These are phyloP conservation scores for Scaptomyza hsui DNA, from an alignment of 1,140 invertebrate species.

Conservation along the genomic window DNA sequence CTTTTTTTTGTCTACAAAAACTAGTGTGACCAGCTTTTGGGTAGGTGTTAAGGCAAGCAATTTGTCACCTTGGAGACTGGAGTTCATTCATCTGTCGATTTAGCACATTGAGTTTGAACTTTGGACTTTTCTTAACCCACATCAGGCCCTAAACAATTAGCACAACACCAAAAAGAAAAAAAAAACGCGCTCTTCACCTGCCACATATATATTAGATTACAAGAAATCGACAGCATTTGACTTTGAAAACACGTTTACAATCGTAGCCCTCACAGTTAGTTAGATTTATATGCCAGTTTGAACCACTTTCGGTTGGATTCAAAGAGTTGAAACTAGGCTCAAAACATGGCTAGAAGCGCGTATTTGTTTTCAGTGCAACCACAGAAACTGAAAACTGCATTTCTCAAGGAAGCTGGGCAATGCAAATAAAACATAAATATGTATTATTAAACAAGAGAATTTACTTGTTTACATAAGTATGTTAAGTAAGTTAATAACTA, in stretches of 20 bases:
- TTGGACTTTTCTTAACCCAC: neutral
- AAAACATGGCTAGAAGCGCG: constrained; percentile 3
- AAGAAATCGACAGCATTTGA: constrained; percentile 42
- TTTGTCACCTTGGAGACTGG: constrained; percentile 19
- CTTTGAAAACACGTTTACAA: constrained; percentile 61
- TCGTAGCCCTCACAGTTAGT: constrained; percentile 65
- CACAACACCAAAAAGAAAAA: constrained; percentile 27
- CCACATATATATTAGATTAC: constrained; percentile 61
- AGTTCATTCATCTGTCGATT: constrained; percentile 15
- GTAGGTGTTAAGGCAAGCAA: constrained; percentile 1
- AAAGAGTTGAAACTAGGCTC: constrained; percentile 67
- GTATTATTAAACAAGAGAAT: constrained; percentile 21
- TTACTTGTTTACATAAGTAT: constrained; percentile 3
- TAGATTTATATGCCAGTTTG: constrained; percentile 60
- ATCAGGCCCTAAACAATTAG: constrained; percentile 40
- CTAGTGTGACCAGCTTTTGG: constrained; percentile 2
- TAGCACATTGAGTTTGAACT: neutral
- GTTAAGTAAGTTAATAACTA: neutral
- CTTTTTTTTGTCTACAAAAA: neutral
- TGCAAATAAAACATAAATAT: constrained; percentile 37
- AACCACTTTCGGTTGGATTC: constrained; percentile 76
- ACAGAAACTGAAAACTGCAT: constrained; percentile 38
- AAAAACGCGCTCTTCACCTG: constrained; percentile 24
- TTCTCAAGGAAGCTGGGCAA: constrained; percentile 49
- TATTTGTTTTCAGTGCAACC: constrained; percentile 47